phyloP scores from a whole-genome alignment of 2,113 vertebrate species.

The Macroglossus sobrinus region DNA sequence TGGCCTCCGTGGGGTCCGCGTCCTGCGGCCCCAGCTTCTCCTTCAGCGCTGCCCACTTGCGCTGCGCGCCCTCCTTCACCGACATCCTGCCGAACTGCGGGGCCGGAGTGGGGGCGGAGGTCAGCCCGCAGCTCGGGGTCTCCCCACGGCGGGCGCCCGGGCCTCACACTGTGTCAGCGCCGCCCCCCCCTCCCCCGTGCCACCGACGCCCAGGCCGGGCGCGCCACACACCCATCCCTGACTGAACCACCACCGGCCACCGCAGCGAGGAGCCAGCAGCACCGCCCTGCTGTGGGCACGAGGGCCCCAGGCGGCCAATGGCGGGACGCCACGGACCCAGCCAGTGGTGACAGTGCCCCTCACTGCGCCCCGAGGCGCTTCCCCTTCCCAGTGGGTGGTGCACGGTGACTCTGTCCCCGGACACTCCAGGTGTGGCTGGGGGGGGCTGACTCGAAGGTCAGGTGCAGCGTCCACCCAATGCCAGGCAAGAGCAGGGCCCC shows the following conservation, averaged over 20 bases:
- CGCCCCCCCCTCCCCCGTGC: background rate
- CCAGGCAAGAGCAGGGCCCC: background rate
- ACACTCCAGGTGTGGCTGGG: background rate
- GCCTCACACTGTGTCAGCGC: accelerated
- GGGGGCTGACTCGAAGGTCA: background rate
- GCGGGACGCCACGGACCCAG: background rate
- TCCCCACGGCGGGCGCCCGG: accelerated
- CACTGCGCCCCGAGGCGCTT: background rate
- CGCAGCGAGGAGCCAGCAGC: background rate
- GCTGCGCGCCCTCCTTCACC: constrained; percentile 85
- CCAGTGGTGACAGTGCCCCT: accelerated
- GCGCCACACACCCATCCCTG: accelerated
- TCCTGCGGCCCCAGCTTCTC: constrained; percentile 92
- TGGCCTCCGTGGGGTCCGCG: constrained; percentile 91
- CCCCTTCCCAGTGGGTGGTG: background rate
- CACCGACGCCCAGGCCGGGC: accelerated
- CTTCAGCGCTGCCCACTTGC: constrained; percentile 92
- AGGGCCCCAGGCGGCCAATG: background rate
- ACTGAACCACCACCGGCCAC: accelerated
- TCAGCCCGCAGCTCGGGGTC: background rate
- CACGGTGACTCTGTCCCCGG: background rate
- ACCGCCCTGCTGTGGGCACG: accelerated
- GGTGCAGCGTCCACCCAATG: accelerated
- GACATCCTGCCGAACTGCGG: constrained; percentile 83
- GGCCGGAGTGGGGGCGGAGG: background rate